phyloP scores from a whole-genome alignment of 2,113 vertebrate genomes.

The Empidonax traillii region DNA sequence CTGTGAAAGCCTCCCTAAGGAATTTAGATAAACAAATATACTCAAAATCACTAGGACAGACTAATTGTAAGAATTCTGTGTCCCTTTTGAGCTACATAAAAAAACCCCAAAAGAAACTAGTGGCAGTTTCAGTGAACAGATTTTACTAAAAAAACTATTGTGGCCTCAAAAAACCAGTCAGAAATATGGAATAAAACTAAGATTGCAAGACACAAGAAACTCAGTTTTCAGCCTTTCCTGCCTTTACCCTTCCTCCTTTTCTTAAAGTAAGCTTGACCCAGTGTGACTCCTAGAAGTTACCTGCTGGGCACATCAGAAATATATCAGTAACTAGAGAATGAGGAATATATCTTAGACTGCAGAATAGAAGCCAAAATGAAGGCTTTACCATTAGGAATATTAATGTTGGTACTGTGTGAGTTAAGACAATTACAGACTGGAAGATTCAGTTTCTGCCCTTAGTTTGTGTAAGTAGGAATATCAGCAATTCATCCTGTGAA shows the following conservation, averaged over 20 bases:
- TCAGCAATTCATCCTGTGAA: constrained; percentile 26
- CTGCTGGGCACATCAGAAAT: constrained; percentile 52
- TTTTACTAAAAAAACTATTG: neutral
- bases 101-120: neutral
- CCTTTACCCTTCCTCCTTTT: neutral
- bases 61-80: neutral
- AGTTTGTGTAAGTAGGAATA: neutral
- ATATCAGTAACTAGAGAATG: constrained; percentile 46
- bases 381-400: constrained; percentile 28
- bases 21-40: neutral
- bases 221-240: neutral
- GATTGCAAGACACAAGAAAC: neutral
- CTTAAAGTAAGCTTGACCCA: constrained; percentile 27
- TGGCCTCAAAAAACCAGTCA: neutral
- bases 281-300: constrained; percentile 1
- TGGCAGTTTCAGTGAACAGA: neutral
- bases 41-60: neutral
- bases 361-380: constrained; percentile 40
- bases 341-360: neutral
- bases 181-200: neutral
- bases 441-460: neutral
- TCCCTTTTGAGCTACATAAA: neutral
- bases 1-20: neutral
- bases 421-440: constrained; percentile 16
- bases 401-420: neutral